A percentile compares a stretch with the other conserved stretches of the same genome.
phyloP scores from a whole-genome alignment of 2,888 invertebrate species.

The Emmelina monodactyla region DNA sequence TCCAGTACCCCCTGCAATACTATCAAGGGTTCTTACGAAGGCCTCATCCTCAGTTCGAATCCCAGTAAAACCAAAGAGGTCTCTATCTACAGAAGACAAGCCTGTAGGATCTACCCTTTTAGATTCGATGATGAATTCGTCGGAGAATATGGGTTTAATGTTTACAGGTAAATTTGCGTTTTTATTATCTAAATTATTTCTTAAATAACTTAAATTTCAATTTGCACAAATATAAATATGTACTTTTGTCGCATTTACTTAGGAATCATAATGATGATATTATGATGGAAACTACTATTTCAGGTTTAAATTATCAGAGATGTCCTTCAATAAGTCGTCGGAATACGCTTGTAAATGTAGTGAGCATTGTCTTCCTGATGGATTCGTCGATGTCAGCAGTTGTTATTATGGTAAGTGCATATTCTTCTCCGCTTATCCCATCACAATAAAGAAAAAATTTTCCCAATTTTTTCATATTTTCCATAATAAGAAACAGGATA shows the following conservation, averaged over 20 bases:
- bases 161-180: constrained; percentile 70
- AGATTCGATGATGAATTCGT: constrained; percentile 24
- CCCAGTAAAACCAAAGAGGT: constrained; percentile 61
- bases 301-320: constrained; percentile 32
- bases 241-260: no score
- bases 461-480: neutral
- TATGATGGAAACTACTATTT: no score
- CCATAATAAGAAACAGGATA: no score
- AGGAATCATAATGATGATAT: no score
- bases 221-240: no score
- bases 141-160: constrained; percentile 59
- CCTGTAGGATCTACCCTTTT: constrained; percentile 75
- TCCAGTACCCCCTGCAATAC: constrained; percentile 71
- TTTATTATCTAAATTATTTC: no score
- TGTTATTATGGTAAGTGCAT: constrained; percentile 80
- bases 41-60: constrained; percentile 72
- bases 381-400: constrained; percentile 73
- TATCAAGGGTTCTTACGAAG: constrained; percentile 76
- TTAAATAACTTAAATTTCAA: no score
- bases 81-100: constrained; percentile 76
- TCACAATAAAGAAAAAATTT: neutral
- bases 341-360: constrained; percentile 73
- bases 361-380: constrained; percentile 62
- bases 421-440: no score
- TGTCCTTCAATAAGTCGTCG: constrained; percentile 36